Evolutionary conservation across 2,888 invertebrate genomes (phyloP).

Genomic region (Epinotia demarniana): DNA sequence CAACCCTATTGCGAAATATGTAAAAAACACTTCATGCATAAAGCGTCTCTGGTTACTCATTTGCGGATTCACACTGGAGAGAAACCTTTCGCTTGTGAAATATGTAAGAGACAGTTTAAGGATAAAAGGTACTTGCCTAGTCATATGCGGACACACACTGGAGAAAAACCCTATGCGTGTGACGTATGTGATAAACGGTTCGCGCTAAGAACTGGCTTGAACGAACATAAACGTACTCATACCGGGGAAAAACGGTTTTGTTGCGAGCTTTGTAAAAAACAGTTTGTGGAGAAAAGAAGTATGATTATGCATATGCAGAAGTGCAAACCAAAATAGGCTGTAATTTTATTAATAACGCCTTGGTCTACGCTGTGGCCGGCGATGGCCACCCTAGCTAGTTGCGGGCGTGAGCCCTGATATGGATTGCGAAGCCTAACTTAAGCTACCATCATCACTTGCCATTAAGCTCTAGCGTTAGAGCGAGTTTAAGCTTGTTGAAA

Average conservation of each 20-base stretch:
- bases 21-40: slow-evolving; percentile 10
- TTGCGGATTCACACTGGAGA: slow-evolving; percentile 12
- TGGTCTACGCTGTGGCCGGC: too few relatives aligned
- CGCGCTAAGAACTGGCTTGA: slow-evolving; percentile 2
- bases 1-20: slow-evolving; percentile 17
- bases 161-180: not conserved
- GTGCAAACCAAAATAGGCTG: not conserved
- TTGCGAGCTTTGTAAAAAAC: not conserved
- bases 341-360: too few relatives aligned
- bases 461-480: too few relatives aligned
- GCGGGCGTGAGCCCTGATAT: too few relatives aligned
- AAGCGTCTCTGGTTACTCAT: not conserved
- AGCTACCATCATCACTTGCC: too few relatives aligned
- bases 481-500: too few relatives aligned
- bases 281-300: slow-evolving; percentile 12
- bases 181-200: not conserved
- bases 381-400: too few relatives aligned
- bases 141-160: slow-evolving; percentile 11
- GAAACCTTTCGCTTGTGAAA: slow-evolving; percentile 8
- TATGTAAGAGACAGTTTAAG: slow-evolving; percentile 4
- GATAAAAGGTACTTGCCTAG: slow-evolving; percentile 18
- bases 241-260: not conserved
- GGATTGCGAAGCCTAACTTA: too few relatives aligned
- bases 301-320: not conserved
- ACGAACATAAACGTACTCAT: slow-evolving; percentile 2